Evolutionary conservation across 2,113 vertebrate species (phyloP), one percentile per base, ranked within the genome.

Genomic region (Atherinomorus stipes): DNA sequence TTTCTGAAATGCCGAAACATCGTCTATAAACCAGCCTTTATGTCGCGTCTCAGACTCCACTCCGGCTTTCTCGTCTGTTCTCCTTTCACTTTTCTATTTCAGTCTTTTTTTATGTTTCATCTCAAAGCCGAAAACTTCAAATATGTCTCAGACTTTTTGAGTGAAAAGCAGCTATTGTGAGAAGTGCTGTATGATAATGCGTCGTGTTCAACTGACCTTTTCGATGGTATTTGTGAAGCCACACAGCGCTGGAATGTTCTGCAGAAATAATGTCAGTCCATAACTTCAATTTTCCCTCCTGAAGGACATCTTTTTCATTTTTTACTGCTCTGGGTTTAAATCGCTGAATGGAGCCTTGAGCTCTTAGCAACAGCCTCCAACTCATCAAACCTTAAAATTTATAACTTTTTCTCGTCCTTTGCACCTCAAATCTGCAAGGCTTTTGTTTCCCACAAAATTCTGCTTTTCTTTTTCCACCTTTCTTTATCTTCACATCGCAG

Each of bases 51-150:
- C 31, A 67, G 51, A 40, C 67, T 23, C 64, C 71, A 40, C 69
- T 74, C 45, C 18, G 22, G 61, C 38, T 40, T 44, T 11, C 13
- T 23, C 51, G 59, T 68, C 53, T 58, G 52, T 63, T 63, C 57
- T 58, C 42, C 47, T 64, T 40, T 57, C 44, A 18, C 34, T 63
- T 59, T 63, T 28, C 28, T 28, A 4, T 45, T 56, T 15, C 18
- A 1, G 19, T 57, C 18, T 51, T 40, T 58, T 22, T 59, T 53
- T 15, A 51, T 16, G 45, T 62, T 64, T 74, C 54, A 78, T 80
- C 73, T 81, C 28, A 15, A 52, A 74, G 73, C 65, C 71, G 18
- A 74, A 70, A 81, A 81, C 82, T 76, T 81, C 65, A 83, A 83
- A 83, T 66, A 11, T 34, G 22, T 28, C 28, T 28, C 28, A 28